Evolutionary conservation across 1,140 invertebrate species (phyloP).

Genomic region (Radopholus similis): DNA sequence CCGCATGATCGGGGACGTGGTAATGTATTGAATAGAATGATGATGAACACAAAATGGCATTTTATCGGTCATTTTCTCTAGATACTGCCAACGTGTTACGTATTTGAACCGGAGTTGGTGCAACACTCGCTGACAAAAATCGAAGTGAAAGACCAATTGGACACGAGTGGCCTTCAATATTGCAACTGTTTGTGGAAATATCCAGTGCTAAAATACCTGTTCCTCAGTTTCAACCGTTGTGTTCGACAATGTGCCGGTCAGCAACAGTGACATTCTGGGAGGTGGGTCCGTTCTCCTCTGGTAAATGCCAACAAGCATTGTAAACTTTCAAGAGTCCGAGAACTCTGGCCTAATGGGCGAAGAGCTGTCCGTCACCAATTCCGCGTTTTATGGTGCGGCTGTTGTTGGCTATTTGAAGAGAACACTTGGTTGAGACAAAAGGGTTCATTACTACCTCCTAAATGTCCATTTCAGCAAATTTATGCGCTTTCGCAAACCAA

Average conservation of each 20-base stretch:
- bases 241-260: slow-evolving; percentile 39
- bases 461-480: slow-evolving; percentile 25
- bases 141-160: slow-evolving; percentile 24
- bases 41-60: background rate
- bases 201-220: background rate
- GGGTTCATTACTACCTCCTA: background rate
- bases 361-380: slow-evolving; percentile 23
- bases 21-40: slow-evolving; percentile 19
- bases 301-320: no score
- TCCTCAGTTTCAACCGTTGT: slow-evolving; percentile 42
- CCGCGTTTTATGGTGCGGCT: slow-evolving; percentile 38
- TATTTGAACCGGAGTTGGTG: slow-evolving; percentile 20
- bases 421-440: slow-evolving; percentile 27
- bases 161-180: slow-evolving; percentile 31
- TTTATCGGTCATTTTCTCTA: background rate
- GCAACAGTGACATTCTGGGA: slow-evolving; percentile 20
- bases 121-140: background rate
- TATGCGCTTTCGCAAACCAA: slow-evolving; percentile 25
- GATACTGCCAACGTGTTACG: slow-evolving; percentile 26
- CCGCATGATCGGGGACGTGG: slow-evolving; percentile 19
- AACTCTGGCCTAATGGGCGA: slow-evolving; percentile 16
- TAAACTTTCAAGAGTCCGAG: no score
- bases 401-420: slow-evolving; percentile 47
- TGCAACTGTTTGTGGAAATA: slow-evolving; percentile 33
- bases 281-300: no score